Evolutionary conservation across 2,797 vertebrate species (phyloP), one percentile per base, ranked within the genome.

Genomic region (Mus minutoides): DNA sequence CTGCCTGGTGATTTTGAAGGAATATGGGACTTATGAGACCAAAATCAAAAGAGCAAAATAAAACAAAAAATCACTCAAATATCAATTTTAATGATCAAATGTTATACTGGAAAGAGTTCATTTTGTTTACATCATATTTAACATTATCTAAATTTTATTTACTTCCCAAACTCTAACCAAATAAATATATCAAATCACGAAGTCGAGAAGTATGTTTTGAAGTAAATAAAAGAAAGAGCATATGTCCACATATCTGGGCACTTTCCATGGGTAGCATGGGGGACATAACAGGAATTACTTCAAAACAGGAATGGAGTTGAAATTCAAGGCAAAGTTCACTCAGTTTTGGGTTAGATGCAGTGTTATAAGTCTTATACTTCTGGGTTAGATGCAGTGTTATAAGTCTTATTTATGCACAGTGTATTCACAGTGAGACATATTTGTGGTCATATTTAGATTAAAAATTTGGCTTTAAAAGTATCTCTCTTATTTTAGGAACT

Each of bases 201-300:
- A 60, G 13, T 22, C 64, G 22, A 85, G 73, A 88, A 89, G 73
- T 62, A 60, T 21, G 21, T 94, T 97, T 94, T 88, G 58, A 96
- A 76, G 58, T 58, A 83, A 62, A 67, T 54, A 92, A 80, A 46
- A 52, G 62, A 12, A 43, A 85, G 24, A 58, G 73, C 34, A 64
- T n/a, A 60, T 5, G 16, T 37, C 3, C 40, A 77, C 75, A 3
- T 13, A 11, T 4, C 69, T 43, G 9, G 26, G 79, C 29, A 89
- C 17, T 62, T 43, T 92, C 84, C 29, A 73, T 37, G 13, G 22
- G 21, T 54, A 60, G 9, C 11, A 2, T 2, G 90, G n/a, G 26
- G 31, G 69, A 19, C 34, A 52, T 83, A 85, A 85, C 12, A 84
- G n/a, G 89, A 76, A 79, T n/a, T 64, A 84, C 14, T 34, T 40